Base-by-base conservation (phyloP, 2,888 invertebrate species). In the Germaria angustata region DNA sequence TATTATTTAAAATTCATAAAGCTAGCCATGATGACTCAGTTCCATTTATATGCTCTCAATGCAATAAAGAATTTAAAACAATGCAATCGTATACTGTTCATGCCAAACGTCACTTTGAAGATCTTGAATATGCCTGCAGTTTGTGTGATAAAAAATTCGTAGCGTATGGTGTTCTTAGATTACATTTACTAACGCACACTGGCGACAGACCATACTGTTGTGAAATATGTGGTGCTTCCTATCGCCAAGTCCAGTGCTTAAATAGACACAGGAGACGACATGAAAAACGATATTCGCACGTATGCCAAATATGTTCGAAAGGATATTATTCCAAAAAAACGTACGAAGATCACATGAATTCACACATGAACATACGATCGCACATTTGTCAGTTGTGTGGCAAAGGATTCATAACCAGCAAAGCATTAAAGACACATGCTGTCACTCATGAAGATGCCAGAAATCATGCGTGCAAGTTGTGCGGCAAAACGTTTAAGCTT, bases 401-500 rank as follows among this genome's bases (percentile, higher is more conserved):
- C 39, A 84, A 80, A 59, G 81, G 63, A 44, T 81, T 84, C 24
- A 75, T 79, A 59, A 69, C 82, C 34, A 69, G 63, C 34, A 84
- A 81, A 73, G 78, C 84, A 20, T 59, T 81, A 41, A 65, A 73
- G 11, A 79, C 79, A 24, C 83, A 83, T 61, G 76, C 68, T 24
- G 76, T 76, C 13, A 80, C 76, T 6, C 84, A 84, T 69, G 76
- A 81, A 41, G 82, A 82, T 49, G 73, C 76, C 2, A 76, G 81
- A 49, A 81, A 80, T 46, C 77, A 77, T 66, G 69, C 75, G 0
- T 84, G 84, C 20, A 72, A 59, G 20, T 72, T 84, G 61, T 84
- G 84, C 53, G 78, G 80, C 2, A 83, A 81, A 79, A 66, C 78
- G 13, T 81, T 81, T 55, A 81, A 81, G 17, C 59, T 73, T 34